Conservation (phyloP, 2,113 vertebrate species). For the Corydoras sp. region DNA sequence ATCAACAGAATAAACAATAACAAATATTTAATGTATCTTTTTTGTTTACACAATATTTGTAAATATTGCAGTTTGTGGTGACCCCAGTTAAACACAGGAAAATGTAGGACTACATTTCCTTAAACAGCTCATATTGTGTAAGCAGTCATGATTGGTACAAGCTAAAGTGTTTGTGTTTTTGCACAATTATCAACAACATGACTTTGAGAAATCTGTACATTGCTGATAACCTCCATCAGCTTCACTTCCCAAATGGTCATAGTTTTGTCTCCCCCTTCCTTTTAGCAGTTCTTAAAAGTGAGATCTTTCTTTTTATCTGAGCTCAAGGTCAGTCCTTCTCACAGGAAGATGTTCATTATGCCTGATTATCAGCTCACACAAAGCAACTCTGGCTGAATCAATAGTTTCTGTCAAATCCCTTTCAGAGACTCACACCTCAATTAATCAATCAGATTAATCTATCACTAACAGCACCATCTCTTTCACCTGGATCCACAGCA, state of each 20-base stretch:
- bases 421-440: constrained; percentile 43
- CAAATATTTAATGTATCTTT: too few species aligned
- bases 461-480: constrained; percentile 4
- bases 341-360: constrained; percentile 81
- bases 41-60: too few species aligned
- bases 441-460: constrained; percentile 42
- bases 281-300: background rate
- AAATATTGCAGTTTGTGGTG: too few species aligned
- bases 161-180: too few species aligned
- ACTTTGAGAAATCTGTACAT: background rate
- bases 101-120: too few species aligned
- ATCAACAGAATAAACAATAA: too few species aligned
- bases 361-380: constrained; percentile 85
- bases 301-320: background rate
- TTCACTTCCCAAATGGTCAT: too few species aligned
- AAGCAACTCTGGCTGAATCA: constrained; percentile 70
- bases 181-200: too few species aligned
- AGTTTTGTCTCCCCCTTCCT: background rate
- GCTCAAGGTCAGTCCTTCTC: constrained; percentile 80
- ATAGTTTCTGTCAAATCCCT: constrained; percentile 56
- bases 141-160: too few species aligned
- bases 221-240: constrained; percentile 1
- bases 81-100: too few species aligned
- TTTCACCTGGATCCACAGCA: background rate
- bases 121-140: too few species aligned